Percentiles rank a stretch among this genome's conserved stretches.
These are phyloP conservation scores for Emydocephalus ijimae DNA, from an alignment of 2,113 vertebrate species.

Conservation along the genomic window DNA sequence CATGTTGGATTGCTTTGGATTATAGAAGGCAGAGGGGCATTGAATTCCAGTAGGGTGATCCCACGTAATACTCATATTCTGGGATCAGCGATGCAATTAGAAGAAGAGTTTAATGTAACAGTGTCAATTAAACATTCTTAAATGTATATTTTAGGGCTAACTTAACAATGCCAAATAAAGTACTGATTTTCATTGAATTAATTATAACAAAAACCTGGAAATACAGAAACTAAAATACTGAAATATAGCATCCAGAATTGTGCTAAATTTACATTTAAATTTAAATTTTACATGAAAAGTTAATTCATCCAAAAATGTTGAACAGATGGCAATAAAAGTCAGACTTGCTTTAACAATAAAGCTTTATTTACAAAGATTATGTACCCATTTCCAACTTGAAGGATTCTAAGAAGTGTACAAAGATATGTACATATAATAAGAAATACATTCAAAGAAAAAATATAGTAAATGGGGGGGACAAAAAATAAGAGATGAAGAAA, in stretches of 20 bases:
- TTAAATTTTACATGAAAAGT: not conserved
- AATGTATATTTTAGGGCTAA: not conserved
- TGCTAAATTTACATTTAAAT: not conserved
- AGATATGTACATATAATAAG: not conserved
- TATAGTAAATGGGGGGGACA: not conserved
- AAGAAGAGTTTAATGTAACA: not conserved
- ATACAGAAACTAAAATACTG: no score
- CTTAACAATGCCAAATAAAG: not conserved
- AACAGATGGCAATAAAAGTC: not conserved
- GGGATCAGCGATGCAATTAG: not conserved
- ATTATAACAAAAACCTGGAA: not conserved
- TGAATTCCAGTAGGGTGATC: not conserved
- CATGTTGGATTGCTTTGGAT: not conserved
- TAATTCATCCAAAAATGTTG: not conserved
- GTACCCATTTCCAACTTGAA: not conserved
- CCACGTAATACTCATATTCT: not conserved
- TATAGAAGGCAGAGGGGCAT: not conserved
- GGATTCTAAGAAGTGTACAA: not conserved
- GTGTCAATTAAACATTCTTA: not conserved
- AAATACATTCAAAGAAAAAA: not conserved
- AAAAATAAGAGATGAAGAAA: not conserved
- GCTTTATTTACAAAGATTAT: not conserved
- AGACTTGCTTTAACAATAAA: not conserved
- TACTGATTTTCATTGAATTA: not conserved
- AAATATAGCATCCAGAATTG: not conserved